phyloP scores from a whole-genome alignment of 2,797 vertebrate genomes.

The Lithobates sylvaticus region DNA sequence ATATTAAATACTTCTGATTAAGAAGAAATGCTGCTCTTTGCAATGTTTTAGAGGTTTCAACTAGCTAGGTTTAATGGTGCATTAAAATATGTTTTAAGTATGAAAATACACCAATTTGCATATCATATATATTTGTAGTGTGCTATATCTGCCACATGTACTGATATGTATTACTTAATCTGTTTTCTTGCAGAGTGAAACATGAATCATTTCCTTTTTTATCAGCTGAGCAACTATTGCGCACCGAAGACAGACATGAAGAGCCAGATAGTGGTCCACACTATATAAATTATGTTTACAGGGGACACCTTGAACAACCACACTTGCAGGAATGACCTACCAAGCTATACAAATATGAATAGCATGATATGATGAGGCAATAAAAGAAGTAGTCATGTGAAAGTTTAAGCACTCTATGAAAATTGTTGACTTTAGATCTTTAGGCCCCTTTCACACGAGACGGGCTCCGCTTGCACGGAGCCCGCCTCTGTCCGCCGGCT shows the following conservation, averaged over 20 bases:
- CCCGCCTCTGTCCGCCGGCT: too few species aligned
- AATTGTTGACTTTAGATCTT: too few species aligned
- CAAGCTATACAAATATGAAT: background rate
- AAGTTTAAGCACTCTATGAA: too few species aligned
- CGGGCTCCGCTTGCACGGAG: too few species aligned
- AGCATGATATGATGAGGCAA: background rate
- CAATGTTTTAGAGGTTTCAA: too few species aligned
- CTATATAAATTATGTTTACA: conserved; percentile 43
- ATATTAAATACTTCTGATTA: too few species aligned
- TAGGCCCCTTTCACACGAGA: too few species aligned
- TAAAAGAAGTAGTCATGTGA: background rate
- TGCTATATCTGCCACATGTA: too few species aligned
- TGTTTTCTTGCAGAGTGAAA: background rate
- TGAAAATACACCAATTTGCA: too few species aligned
- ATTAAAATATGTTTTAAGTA: too few species aligned
- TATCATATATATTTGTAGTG: background rate
- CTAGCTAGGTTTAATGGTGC: too few species aligned
- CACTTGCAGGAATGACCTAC: background rate
- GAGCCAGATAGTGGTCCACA: background rate
- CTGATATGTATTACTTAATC: background rate
- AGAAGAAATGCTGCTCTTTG: too few species aligned
- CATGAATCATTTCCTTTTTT: background rate
- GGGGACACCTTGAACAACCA: conserved; percentile 8
- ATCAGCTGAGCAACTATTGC: background rate
- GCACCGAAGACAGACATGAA: background rate